Evolutionary conservation across 2,888 invertebrate genomes (phyloP).

Genomic region (Nycteola revayana): DNA sequence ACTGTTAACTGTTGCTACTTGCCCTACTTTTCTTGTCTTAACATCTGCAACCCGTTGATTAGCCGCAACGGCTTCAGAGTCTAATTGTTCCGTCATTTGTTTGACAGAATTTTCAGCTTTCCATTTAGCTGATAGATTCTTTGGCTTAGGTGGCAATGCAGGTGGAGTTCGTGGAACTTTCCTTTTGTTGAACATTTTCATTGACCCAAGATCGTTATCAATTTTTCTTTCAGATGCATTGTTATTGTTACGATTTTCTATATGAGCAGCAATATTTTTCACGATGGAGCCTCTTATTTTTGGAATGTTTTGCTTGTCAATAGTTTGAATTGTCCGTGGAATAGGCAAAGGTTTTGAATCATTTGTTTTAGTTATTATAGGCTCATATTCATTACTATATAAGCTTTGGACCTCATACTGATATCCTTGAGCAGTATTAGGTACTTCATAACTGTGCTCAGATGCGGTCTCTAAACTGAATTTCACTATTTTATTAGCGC

Average conservation of each 20-base stretch:
- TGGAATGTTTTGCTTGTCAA: conserved; percentile 55
- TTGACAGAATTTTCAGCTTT: conserved; percentile 78
- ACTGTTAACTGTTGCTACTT: conserved; percentile 72
- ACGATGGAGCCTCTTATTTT: conserved; percentile 77
- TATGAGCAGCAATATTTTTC: conserved; percentile 75
- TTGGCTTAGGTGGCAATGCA: conserved; percentile 90
- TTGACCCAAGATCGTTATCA: conserved; percentile 63
- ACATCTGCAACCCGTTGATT: conserved; percentile 82
- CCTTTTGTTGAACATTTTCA: conserved; percentile 75
- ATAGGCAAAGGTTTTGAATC: conserved; percentile 59
- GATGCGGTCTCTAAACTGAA: conserved; percentile 78
- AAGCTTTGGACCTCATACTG: conserved; percentile 84
- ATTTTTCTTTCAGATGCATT: conserved; percentile 67
- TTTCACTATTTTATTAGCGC: conserved; percentile 76
- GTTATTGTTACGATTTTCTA: conserved; percentile 67
- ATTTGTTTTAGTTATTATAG: conserved; percentile 81
- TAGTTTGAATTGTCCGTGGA: conserved; percentile 47
- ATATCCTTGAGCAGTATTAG: conserved; percentile 77
- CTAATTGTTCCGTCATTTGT: conserved; percentile 67
- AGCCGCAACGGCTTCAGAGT: conserved; percentile 82
- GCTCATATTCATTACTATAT: conserved; percentile 89
- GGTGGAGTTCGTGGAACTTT: conserved; percentile 86
- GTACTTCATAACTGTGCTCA: conserved; percentile 84
- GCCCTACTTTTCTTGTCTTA: conserved; percentile 78
- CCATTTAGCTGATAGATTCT: conserved; percentile 86